Conservation (phyloP, 2,888 invertebrate genomes). For the Dryocosmus kuriphilus region DNA sequence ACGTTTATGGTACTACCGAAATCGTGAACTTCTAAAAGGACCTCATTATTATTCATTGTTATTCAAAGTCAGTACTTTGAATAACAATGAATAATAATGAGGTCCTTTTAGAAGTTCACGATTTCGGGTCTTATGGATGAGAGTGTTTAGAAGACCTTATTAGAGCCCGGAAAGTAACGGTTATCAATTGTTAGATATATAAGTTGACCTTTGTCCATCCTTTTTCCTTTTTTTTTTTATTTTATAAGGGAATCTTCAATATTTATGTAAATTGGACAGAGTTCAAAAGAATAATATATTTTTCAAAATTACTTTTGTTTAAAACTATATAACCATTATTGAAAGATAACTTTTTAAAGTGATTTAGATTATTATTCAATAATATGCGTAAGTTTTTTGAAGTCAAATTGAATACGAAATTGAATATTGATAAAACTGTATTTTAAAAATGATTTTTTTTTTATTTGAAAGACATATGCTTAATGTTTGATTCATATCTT, state of each 20-base stretch:
- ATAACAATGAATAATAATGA: slow-evolving; percentile 28
- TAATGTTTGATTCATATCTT: too few species aligned
- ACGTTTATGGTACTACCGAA: slow-evolving; percentile 14
- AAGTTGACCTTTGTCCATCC: not conserved
- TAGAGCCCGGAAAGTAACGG: slow-evolving; percentile 5
- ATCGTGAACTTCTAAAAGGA: slow-evolving; percentile 2
- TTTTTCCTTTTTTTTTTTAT: not conserved
- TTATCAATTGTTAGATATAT: slow-evolving; percentile 18
- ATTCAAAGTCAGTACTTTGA: not conserved
- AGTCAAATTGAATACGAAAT: too few species aligned
- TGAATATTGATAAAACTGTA: too few species aligned
- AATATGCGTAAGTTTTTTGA: too few species aligned
- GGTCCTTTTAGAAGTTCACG: slow-evolving; percentile 1
- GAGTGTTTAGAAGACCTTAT: slow-evolving; percentile 15
- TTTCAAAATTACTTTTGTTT: not conserved
- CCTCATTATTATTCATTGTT: slow-evolving; percentile 29
- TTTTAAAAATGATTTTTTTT: too few species aligned
- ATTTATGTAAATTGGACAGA: not conserved
- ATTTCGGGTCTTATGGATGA: slow-evolving; percentile 10
- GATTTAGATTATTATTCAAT: not conserved
- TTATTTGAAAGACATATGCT: too few species aligned
- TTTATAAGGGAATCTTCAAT: not conserved
- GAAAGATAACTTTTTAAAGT: not conserved
- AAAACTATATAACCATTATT: too few species aligned
- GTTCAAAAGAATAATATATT: not conserved